These are phyloP conservation scores for Leptodactylus fuscus DNA, from an alignment of 2,113 vertebrate genomes.

Conservation along the genomic window DNA sequence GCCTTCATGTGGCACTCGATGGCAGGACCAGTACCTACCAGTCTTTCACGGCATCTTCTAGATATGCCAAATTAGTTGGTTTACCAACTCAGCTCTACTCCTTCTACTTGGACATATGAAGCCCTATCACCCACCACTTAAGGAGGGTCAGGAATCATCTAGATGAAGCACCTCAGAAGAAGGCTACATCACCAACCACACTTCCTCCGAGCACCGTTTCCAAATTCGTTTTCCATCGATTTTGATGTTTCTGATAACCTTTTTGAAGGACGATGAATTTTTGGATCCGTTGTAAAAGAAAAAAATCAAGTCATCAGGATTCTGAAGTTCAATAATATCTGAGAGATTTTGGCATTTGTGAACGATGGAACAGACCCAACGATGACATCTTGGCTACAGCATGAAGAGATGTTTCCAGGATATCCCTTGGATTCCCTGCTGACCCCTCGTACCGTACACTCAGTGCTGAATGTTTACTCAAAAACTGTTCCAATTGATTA, in stretches of 20 bases:
- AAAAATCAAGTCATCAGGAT: neutral
- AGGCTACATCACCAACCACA: neutral
- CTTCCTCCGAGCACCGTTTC: neutral
- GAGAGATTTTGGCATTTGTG: neutral
- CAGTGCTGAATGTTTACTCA: slow-evolving; percentile 7
- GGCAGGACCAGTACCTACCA: no score
- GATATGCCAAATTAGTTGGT: no score
- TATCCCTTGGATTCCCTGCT: neutral
- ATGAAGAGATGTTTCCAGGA: slow-evolving; percentile 1
- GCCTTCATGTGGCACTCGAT: no score
- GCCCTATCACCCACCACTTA: neutral
- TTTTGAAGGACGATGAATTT: neutral
- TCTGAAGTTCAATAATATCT: neutral
- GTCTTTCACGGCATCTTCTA: no score
- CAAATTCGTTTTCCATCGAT: neutral
- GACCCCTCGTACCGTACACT: neutral
- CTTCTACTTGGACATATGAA: neutral
- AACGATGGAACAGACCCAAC: neutral
- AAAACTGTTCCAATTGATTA: slow-evolving; percentile 5
- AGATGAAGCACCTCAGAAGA: neutral
- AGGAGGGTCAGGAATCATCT: neutral
- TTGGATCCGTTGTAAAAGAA: neutral
- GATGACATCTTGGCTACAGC: neutral
- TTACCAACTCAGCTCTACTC: neutral
- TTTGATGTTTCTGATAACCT: neutral